Evolutionary conservation across 2,113 vertebrate species (phyloP).

Genomic region (Tinamus guttatus): DNA sequence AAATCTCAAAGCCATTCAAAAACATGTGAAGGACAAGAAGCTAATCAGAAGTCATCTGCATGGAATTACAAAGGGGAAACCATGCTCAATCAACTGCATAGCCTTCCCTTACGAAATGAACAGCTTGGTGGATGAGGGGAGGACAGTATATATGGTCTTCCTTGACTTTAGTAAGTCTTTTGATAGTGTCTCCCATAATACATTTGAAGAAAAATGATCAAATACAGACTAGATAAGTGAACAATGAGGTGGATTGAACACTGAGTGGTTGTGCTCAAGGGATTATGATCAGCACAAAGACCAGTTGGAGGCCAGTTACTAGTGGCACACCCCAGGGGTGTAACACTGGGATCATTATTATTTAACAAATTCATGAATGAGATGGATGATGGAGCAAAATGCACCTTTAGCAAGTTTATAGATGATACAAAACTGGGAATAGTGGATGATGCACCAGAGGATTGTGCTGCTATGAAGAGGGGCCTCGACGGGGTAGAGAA

Average conservation of each 20-base stretch:
- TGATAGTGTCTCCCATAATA: background rate
- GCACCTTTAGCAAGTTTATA: background rate
- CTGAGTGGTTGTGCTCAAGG: background rate
- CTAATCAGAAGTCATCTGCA: background rate
- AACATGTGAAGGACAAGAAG: background rate
- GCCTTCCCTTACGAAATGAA: background rate
- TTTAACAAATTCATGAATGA: background rate
- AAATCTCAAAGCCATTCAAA: background rate
- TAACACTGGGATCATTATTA: fast-evolving
- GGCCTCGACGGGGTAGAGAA: background rate
- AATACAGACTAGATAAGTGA: background rate
- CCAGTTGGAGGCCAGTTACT: background rate
- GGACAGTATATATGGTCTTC: background rate
- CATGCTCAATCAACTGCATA: background rate
- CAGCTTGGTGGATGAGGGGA: background rate
- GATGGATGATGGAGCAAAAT: background rate
- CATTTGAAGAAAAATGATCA: background rate
- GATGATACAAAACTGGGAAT: background rate
- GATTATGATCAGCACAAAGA: background rate
- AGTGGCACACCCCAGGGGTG: background rate
- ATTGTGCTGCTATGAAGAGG: background rate
- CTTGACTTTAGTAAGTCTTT: background rate
- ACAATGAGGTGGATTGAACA: background rate
- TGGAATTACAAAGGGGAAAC: background rate
- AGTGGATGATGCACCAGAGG: background rate